Conservation (phyloP, 2,113 vertebrate genomes). For the Corythoichthys intestinalis region DNA sequence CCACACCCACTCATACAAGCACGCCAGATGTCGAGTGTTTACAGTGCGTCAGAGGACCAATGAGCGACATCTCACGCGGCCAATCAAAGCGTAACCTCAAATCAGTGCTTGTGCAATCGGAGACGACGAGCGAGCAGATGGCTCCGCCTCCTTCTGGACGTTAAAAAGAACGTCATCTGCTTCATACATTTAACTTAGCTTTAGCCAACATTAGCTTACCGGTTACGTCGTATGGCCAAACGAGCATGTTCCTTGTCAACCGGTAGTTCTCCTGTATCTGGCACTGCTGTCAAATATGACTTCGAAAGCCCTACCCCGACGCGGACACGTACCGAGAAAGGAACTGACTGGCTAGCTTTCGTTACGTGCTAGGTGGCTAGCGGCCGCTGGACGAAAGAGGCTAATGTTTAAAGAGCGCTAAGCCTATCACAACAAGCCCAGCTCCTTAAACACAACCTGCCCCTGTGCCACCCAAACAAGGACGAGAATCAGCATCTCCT, state of each 20-base stretch:
- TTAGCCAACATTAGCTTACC: slow-evolving; percentile 62
- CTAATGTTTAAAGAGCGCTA: slow-evolving; percentile 40
- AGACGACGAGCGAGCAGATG: neutral
- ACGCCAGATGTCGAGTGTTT: slow-evolving; percentile 14
- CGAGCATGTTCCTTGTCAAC: slow-evolving; percentile 8
- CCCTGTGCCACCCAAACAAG: slow-evolving; percentile 18
- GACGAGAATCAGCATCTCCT: slow-evolving; percentile 2
- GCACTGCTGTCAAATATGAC: slow-evolving; percentile 55
- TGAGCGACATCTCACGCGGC: slow-evolving; percentile 36
- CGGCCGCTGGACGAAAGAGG: slow-evolving; percentile 48
- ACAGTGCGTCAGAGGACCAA: slow-evolving; percentile 5
- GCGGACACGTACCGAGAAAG: slow-evolving; percentile 61
- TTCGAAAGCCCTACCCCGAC: slow-evolving; percentile 47
- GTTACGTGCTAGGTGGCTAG: slow-evolving; percentile 51
- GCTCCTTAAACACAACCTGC: slow-evolving; percentile 20
- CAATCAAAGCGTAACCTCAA: slow-evolving; percentile 28
- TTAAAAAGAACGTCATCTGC: slow-evolving; percentile 72
- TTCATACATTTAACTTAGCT: slow-evolving; percentile 67
- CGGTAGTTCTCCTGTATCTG: neutral
- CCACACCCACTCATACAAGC: neutral
- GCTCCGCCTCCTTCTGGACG: slow-evolving; percentile 29
- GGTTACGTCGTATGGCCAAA: slow-evolving; percentile 7
- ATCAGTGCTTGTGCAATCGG: slow-evolving; percentile 43
- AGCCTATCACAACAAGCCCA: slow-evolving; percentile 33
- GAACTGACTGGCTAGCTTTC: slow-evolving; percentile 59